A percentile compares a stretch with the other conserved stretches of the same genome.
These are phyloP conservation scores for Drosophila subobscura DNA, from an alignment of 1,140 invertebrate genomes.

Conservation along the genomic window DNA sequence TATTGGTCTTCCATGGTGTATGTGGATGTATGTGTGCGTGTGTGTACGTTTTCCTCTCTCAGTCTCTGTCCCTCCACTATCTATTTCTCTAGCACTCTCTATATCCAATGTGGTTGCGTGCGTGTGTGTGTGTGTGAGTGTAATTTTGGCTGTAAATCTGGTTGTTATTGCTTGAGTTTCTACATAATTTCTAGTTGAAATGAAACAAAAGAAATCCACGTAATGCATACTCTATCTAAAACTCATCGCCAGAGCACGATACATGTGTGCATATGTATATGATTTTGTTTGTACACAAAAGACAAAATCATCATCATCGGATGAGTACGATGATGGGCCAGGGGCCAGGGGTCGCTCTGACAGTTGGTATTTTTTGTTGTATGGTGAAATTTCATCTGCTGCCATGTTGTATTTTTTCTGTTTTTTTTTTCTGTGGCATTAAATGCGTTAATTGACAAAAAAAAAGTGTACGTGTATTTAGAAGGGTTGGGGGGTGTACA, in stretches of 20 bases:
- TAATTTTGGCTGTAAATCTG: slow-evolving; percentile 44
- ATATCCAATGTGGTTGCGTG: slow-evolving; percentile 12
- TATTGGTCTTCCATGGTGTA: no score
- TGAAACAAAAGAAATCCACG: slow-evolving; percentile 6
- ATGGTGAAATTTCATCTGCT: slow-evolving; percentile 71
- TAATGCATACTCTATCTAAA: slow-evolving; percentile 1
- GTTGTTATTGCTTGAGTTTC: slow-evolving; percentile 44
- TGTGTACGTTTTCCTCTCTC: no score
- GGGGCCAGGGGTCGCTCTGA: slow-evolving; percentile 22
- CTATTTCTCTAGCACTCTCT: slow-evolving; percentile 4
- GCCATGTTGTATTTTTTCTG: slow-evolving; percentile 64
- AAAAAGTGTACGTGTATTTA: slow-evolving; percentile 37
- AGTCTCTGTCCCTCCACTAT: background rate
- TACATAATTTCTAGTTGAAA: slow-evolving; percentile 29
- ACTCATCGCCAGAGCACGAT: slow-evolving; percentile 2
- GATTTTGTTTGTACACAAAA: slow-evolving; percentile 47
- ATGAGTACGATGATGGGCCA: background rate
- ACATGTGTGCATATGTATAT: slow-evolving; percentile 17
- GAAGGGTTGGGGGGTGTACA: slow-evolving; percentile 8
- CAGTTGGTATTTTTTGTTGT: slow-evolving; percentile 53
- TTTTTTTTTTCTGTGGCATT: slow-evolving; percentile 60
- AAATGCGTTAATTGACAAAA: slow-evolving; percentile 75
- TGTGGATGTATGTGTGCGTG: no score
- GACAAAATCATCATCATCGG: slow-evolving; percentile 33
- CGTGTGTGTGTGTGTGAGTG: slow-evolving; percentile 18